phyloP scores from a whole-genome alignment of 2,888 invertebrate genomes.

The Athripsodes cinereus region DNA sequence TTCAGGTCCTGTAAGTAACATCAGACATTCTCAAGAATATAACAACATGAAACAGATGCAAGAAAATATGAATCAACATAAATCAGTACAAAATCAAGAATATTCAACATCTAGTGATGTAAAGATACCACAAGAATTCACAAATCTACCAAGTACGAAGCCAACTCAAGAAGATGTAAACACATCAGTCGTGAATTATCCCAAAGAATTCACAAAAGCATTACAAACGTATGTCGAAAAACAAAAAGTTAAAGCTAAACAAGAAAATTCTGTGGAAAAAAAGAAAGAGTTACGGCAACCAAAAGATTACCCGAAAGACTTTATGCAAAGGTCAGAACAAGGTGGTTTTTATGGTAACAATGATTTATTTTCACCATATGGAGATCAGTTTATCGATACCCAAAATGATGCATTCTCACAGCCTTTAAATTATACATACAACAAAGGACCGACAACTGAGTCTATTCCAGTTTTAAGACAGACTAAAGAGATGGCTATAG shows the following conservation, averaged over 20 bases:
- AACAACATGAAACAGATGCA: background rate
- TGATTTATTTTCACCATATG: background rate
- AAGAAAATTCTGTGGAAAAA: background rate
- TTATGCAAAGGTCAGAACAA: background rate
- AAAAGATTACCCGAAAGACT: background rate
- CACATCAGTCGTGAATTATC: background rate
- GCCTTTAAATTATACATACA: background rate
- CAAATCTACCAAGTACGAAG: background rate
- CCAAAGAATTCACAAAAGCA: background rate
- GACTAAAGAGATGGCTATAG: conserved; percentile 52
- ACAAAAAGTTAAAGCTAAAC: background rate
- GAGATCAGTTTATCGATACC: background rate
- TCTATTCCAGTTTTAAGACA: conserved; percentile 48
- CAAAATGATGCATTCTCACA: background rate
- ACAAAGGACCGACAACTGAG: conserved; percentile 42
- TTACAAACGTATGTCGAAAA: background rate
- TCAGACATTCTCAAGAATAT: background rate
- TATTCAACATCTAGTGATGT: too few species aligned
- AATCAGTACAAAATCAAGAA: too few species aligned
- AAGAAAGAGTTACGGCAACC: background rate
- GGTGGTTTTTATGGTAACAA: background rate
- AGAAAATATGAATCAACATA: background rate
- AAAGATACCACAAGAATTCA: too few species aligned
- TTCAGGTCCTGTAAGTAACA: background rate
- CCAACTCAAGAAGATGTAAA: background rate